A percentile compares a stretch with the other conserved stretches of the same genome.
Conservation (phyloP, 2,888 invertebrate genomes). For the Tiliacea citrago region DNA sequence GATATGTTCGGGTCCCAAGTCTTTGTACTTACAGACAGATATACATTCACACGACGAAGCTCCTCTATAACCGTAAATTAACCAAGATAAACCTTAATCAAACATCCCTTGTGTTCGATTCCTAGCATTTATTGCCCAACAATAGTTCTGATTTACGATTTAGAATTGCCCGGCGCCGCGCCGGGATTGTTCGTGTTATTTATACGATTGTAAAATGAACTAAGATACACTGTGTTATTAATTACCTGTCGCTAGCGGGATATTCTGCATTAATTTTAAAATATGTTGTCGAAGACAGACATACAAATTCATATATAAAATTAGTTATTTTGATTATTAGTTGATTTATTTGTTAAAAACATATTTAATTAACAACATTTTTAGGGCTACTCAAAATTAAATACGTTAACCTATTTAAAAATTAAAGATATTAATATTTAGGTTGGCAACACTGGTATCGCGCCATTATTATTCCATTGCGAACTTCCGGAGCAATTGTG, state of each 20-base stretch:
- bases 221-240: slow-evolving; percentile 63
- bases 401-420: no score
- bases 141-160: slow-evolving; percentile 89
- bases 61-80: slow-evolving; percentile 87
- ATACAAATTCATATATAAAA: no score
- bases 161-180: slow-evolving; percentile 78
- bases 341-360: no score
- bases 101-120: slow-evolving; percentile 88
- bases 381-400: no score
- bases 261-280: neutral
- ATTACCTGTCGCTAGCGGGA: slow-evolving; percentile 15
- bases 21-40: slow-evolving; percentile 45
- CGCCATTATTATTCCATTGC: no score
- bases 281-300: no score
- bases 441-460: no score
- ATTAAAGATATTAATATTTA: no score
- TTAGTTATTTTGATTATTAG: no score
- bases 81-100: slow-evolving; percentile 89
- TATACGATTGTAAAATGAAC: slow-evolving; percentile 75
- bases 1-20: slow-evolving; percentile 21
- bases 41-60: slow-evolving; percentile 60
- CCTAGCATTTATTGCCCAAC: slow-evolving; percentile 87
- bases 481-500: no score
- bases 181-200: slow-evolving; percentile 83
- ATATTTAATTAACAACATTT: no score